Conservation (phyloP, 2,113 vertebrate species). For the Reinhardtius hippoglossoides region DNA sequence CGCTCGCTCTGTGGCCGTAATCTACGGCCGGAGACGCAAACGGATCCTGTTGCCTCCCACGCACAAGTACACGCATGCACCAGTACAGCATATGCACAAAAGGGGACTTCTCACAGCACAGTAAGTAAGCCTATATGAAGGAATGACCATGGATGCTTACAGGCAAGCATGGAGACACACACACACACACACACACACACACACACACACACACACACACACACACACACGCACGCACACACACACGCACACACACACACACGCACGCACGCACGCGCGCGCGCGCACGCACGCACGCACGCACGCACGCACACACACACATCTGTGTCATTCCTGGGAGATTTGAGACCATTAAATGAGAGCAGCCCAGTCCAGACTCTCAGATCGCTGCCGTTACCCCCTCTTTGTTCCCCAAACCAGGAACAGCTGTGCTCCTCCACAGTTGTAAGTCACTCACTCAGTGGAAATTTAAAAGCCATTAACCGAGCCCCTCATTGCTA, state of each 20-base stretch:
- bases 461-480: conserved; percentile 85
- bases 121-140: conserved; percentile 46
- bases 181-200: conserved; percentile 44
- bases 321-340: conserved; percentile 74
- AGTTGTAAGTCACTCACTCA: conserved; percentile 84
- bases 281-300: no score
- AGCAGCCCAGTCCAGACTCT: conserved; percentile 75
- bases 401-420: conserved; percentile 82
- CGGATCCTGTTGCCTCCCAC: conserved; percentile 69
- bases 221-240: conserved; percentile 48
- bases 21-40: conserved; percentile 66
- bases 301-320: no score
- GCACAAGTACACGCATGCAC: conserved; percentile 23
- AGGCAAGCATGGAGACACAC: conserved; percentile 29
- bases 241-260: no score
- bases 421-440: conserved; percentile 83
- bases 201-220: conserved; percentile 49
- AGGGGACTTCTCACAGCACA: conserved; percentile 41
- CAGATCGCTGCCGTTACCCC: conserved; percentile 75
- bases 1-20: conserved; percentile 53
- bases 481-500: conserved; percentile 71
- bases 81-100: not conserved
- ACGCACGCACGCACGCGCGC: no score
- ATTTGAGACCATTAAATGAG: conserved; percentile 74
- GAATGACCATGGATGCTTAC: conserved; percentile 62